These are phyloP conservation scores for Pararge aegeria DNA, from an alignment of 1,140 invertebrate species.

Conservation along the genomic window DNA sequence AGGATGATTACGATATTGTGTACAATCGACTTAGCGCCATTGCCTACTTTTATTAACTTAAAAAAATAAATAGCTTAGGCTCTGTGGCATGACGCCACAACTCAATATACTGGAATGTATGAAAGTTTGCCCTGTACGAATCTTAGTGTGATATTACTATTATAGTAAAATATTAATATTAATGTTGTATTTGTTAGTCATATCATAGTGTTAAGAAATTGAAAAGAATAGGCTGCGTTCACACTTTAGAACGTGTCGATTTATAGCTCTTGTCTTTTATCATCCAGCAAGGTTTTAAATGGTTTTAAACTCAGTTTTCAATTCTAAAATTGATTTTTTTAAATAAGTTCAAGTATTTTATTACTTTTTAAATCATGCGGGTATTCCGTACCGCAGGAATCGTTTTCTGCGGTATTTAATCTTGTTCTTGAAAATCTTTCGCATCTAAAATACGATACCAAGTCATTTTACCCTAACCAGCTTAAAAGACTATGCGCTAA, in stretches of 20 bases:
- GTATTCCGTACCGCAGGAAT: too few species aligned
- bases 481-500: background rate
- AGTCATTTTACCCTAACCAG: background rate
- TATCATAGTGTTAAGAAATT: conserved; percentile 42
- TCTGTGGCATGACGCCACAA: background rate
- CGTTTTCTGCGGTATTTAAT: too few species aligned
- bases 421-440: background rate
- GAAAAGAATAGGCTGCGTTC: conserved; percentile 13
- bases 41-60: conserved; percentile 3
- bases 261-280: background rate
- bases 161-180: conserved; percentile 19
- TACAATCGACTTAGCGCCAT: too few species aligned
- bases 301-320: too few species aligned
- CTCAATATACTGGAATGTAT: conserved; percentile 7
- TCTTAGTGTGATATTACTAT: conserved; percentile 42
- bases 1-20: too few species aligned
- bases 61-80: conserved; percentile 5
- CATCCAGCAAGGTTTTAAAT: too few species aligned
- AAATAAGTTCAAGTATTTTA: too few species aligned
- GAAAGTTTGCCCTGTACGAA: conserved; percentile 14
- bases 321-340: too few species aligned
- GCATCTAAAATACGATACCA: background rate
- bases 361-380: too few species aligned
- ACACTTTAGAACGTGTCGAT: background rate
- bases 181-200: conserved; percentile 41